Conservation (phyloP, 2,113 vertebrate genomes). For the Vulpes ferrilata region DNA sequence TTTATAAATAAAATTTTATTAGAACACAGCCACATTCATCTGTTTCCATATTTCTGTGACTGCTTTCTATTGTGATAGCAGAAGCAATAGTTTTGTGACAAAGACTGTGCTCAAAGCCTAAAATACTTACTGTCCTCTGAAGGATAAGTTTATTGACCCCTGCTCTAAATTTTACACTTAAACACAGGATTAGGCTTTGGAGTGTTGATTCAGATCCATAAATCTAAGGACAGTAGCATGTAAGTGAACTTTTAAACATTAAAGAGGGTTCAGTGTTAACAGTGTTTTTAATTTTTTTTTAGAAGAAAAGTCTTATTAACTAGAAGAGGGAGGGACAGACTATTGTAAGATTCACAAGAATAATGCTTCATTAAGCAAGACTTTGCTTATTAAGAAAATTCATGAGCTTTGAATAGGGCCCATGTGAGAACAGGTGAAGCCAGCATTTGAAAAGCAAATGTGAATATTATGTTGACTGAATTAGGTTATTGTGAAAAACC, state of each 20-base stretch:
- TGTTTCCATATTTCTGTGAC: background rate
- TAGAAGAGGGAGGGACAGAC: background rate
- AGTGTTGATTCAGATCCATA: background rate
- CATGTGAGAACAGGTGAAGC: background rate
- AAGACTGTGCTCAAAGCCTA: background rate
- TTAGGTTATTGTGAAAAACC: constrained; percentile 32
- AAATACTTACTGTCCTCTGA: background rate
- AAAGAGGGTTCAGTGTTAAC: background rate
- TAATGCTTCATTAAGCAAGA: background rate
- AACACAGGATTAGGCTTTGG: background rate
- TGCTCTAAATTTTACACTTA: constrained; percentile 28
- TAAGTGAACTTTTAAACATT: background rate
- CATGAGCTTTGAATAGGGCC: background rate
- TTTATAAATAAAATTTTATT: constrained; percentile 21
- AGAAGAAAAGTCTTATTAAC: constrained; percentile 9
- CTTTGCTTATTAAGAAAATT: constrained; percentile 49
- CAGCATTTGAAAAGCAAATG: background rate
- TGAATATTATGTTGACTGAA: background rate
- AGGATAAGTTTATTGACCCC: background rate
- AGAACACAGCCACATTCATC: background rate
- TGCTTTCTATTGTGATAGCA: background rate
- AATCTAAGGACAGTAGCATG: background rate
- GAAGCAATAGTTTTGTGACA: background rate
- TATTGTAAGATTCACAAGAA: constrained; percentile 7
- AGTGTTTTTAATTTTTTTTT: background rate